Evolutionary conservation across 2,113 vertebrate species (phyloP).

Genomic region (Sus scrofa): T2T-Sscrofa CM000825.6:46626501-46627000

Average conservation of each 20-base stretch:
- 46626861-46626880: neutral
- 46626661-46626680: accelerated
- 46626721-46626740: neutral
- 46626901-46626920: neutral
- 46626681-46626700: neutral
- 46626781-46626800: accelerated
- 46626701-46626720: too few relatives aligned
- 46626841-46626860: neutral
- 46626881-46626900: neutral
- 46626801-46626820: too few relatives aligned
- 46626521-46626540: too few relatives aligned
- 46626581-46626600: too few relatives aligned
- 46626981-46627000: neutral
- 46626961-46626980: neutral
- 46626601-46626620: too few relatives aligned
- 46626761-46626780: accelerated
- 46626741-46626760: accelerated
- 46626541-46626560: too few relatives aligned
- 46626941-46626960: neutral
- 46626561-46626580: too few relatives aligned
- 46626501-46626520: too few relatives aligned
- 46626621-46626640: too few relatives aligned
- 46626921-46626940: accelerated
- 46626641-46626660: accelerated
- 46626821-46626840: too few relatives aligned